Evolutionary conservation across 2,113 vertebrate genomes (phyloP), one percentile per base, ranked within the genome.

Genomic region (Hippoglossus stenolepis): DNA sequence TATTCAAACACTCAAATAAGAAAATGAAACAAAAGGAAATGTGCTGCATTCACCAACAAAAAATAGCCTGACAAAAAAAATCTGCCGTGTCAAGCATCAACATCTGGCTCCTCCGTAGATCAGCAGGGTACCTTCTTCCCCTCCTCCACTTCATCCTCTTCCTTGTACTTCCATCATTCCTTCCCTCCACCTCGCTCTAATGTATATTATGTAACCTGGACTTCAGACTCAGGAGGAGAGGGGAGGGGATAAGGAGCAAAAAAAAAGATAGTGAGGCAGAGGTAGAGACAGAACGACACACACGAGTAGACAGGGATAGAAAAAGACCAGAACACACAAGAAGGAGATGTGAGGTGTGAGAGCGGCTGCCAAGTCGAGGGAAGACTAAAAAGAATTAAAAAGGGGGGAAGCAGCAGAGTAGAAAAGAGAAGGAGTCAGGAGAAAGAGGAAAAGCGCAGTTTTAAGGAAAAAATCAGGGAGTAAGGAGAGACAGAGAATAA

Each of bases 201-300:
- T 87, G 81, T 65, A 26, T 47, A 68, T 90, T 90, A 89, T 78
- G 68, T 86, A 91, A 92, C 79, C 72, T 64, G 60, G 69, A 70
- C 67, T 47, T 63, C 67, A 70, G 62, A 83, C 68, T 83, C 86
- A 60, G 69, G 62, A 60, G 73, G 73, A 75, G 75, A 65, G 35
- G 70, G 54, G 58, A 70, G 74, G 43, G 56, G 69, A 76, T 70
- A 38, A 58, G 77, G 74, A 67, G 31, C n/a, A 45, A 79, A 70
- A 31, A 24, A 31, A 66, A 69, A 71, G 49, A 65, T 35, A 2
- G 51, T 11, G 73, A 58, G 82, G 67, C 49, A 76, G 69, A 81
- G 57, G 75, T 67, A 71, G 35, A 78, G 62, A 73, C 43, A 65
- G 12, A 75, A 65, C 75, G 61, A 74, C 58, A 65, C 59, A 85